Base-by-base conservation (phyloP, 2,797 vertebrate species). In the Protosalanx chinensis region DNA sequence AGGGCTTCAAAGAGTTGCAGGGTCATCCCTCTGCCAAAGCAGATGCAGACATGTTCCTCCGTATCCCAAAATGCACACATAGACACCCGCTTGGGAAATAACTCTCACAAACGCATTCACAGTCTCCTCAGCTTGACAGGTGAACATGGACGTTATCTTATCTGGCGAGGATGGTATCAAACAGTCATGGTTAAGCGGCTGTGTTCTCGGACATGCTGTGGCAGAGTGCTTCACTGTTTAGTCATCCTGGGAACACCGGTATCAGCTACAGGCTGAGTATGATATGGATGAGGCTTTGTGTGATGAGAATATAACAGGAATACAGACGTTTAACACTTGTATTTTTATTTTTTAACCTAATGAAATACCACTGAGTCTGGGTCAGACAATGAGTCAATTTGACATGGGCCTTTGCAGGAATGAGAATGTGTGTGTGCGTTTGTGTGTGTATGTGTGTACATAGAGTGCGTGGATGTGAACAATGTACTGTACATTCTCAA, bases 1-100 rank as follows among this genome's bases (percentile, higher is more conserved):
- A 23, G 0, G 49, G 65, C 88, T 91, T 91, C 90, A 92, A 91
- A 93, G 89, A 80, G 72, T 71, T 70, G 67, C 30, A 6, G 79
- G 90, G 85, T 88, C 86, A 79, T 76, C 74, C 70, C 76, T 71
- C 67, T 64, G 73, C 82, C 73, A 77, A 76, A 76, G 83, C 90
- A 79, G 77, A 91, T 89, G 84, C 84, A 85, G 86, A 90, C 91
- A 84, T 87, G 91, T 88, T 83, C 76, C 62, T 58, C 5, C 32
- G 64, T 68, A 72, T 59, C 49, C 20, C 20, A 61, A 41, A 61
- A 77, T 23, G 5, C 32, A 68, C 49, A 18, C 61, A 18, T 64
- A 61, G 33, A 64, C 16, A 18, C 49, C 35, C 57, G 41, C 67
- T 16, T 46, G 41, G 41, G 41, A 8, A 46, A 46, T 46, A 46